phyloP scores from a whole-genome alignment of 2,797 vertebrate genomes.

The Malacoraja senta region DNA sequence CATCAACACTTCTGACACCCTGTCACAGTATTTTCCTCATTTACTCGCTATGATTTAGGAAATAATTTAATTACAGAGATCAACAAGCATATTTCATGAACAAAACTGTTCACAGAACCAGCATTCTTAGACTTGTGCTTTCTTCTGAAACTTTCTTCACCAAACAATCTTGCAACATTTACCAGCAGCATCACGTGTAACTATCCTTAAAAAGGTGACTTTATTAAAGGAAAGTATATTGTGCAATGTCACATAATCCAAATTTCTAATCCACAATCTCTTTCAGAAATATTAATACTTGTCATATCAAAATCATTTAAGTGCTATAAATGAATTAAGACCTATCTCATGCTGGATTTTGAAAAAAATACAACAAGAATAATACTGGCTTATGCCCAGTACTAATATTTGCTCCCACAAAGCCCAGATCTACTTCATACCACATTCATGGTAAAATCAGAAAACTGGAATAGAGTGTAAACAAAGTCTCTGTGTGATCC shows the following conservation, averaged over 20 bases:
- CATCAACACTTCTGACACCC: too few relatives aligned
- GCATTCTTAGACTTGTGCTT: background rate
- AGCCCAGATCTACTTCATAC: background rate
- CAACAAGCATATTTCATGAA: too few relatives aligned
- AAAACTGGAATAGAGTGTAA: background rate
- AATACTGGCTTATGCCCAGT: background rate
- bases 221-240: too few relatives aligned
- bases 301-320: background rate
- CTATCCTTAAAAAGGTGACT: background rate
- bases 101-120: too few relatives aligned
- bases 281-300: background rate
- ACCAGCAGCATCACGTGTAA: too few relatives aligned
- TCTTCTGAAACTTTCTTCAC: background rate
- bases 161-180: background rate
- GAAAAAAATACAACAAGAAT: background rate
- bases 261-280: background rate
- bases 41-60: too few relatives aligned
- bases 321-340: too few relatives aligned
- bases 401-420: background rate
- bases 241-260: too few relatives aligned
- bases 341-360: background rate
- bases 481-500: background rate
- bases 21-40: too few relatives aligned
- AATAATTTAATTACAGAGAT: too few relatives aligned
- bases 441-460: background rate